Evolutionary conservation across 2,888 invertebrate species (phyloP).

Genomic region (Folsomia candida): DNA sequence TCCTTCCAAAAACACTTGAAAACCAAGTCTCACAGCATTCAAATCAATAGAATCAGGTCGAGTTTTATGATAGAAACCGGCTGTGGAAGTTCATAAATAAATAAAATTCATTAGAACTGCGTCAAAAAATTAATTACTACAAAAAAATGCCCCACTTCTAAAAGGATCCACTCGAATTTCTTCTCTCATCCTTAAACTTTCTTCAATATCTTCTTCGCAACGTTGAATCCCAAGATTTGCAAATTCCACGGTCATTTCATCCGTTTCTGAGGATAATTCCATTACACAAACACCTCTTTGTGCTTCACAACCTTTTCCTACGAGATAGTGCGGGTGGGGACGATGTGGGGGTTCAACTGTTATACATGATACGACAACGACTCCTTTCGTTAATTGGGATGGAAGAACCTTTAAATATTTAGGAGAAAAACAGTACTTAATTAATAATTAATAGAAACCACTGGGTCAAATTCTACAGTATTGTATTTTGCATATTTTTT

Average conservation of each 20-base stretch:
- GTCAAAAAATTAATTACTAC: too few relatives aligned
- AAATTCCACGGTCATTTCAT: constrained; percentile 77
- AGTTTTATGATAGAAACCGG: constrained; percentile 79
- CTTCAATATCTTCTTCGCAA: constrained; percentile 88
- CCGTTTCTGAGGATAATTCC: constrained; percentile 66
- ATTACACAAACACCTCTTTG: constrained; percentile 88
- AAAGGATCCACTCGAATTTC: constrained; percentile 89
- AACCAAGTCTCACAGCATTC: constrained; percentile 88
- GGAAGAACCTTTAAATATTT: too few relatives aligned
- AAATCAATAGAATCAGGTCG: constrained; percentile 87
- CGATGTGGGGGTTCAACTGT: constrained; percentile 84
- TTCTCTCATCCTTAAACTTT: constrained; percentile 74
- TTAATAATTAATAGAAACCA: too few relatives aligned
- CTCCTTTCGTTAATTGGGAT: too few relatives aligned
- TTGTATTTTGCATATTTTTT: too few relatives aligned
- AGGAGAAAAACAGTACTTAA: too few relatives aligned
- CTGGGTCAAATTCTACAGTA: too few relatives aligned
- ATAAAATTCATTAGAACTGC: too few relatives aligned
- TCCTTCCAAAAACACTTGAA: constrained; percentile 86
- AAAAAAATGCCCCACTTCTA: constrained; percentile 74
- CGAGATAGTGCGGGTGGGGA: constrained; percentile 89
- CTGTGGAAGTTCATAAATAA: too few relatives aligned
- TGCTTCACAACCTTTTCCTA: constrained; percentile 88
- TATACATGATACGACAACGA: constrained; percentile 93
- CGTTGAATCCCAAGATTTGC: constrained; percentile 94